These are phyloP conservation scores for Pseudorasbora parva DNA, from an alignment of 2,113 vertebrate species.

Conservation along the genomic window DNA sequence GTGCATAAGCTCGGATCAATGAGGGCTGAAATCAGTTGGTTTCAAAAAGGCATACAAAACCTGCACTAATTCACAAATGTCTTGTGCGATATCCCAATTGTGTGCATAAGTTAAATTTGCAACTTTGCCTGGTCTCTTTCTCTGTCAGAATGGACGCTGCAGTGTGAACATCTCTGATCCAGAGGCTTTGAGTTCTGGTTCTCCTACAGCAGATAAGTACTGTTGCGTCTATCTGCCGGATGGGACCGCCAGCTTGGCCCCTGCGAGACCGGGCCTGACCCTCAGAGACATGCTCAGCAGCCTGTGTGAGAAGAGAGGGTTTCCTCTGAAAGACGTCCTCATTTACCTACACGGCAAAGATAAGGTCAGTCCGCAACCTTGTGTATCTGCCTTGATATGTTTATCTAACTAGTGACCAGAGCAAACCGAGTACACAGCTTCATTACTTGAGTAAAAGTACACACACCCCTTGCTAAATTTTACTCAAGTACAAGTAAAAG, in stretches of 20 bases:
- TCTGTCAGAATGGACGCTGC: slow-evolving; percentile 64
- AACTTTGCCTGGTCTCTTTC: neutral
- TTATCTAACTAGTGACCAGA: neutral
- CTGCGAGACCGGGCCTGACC: slow-evolving; percentile 72
- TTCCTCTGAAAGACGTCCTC: slow-evolving; percentile 79
- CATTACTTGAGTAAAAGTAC: too few species aligned
- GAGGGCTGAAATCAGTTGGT: too few species aligned
- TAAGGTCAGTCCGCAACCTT: slow-evolving; percentile 71
- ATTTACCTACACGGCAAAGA: slow-evolving; percentile 82
- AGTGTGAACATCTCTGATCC: slow-evolving; percentile 73
- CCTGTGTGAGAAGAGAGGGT: slow-evolving; percentile 85
- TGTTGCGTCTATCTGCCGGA: slow-evolving; percentile 86
- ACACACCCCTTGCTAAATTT: too few species aligned
- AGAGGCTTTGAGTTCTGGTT: slow-evolving; percentile 51
- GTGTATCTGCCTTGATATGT: neutral
- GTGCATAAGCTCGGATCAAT: too few species aligned
- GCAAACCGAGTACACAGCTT: too few species aligned
- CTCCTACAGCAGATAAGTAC: slow-evolving; percentile 76
- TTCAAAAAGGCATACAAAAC: too few species aligned
- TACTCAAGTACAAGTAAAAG: too few species aligned
- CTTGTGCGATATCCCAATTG: too few species aligned
- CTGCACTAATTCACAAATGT: too few species aligned
- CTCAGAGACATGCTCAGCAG: slow-evolving; percentile 80
- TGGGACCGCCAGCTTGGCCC: slow-evolving; percentile 79
- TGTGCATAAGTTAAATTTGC: too few species aligned